Base-by-base conservation (phyloP, 2,113 vertebrate species). In the Notiomystis cincta region DNA sequence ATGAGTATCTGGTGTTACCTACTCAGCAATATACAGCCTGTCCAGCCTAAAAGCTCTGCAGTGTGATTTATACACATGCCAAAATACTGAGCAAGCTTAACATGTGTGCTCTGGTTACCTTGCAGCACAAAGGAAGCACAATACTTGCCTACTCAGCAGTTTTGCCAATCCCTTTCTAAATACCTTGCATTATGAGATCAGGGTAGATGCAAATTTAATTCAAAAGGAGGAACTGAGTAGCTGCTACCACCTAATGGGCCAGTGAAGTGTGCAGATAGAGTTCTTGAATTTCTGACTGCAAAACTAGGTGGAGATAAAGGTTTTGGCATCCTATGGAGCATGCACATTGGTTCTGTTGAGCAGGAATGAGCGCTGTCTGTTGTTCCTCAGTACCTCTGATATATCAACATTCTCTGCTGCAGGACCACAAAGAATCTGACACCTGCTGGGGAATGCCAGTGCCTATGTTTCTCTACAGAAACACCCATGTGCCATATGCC, bases 281-380 rank as follows among this genome's bases (percentile, higher is more conserved):
- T 33, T 67, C n/a, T 56, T 76, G 11, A 21, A 44, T 42, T 76
- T 82, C 86, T 69, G 21, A 18, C n/a, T 37, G 14, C 15, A 76
- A 45, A 92, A 51, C 9, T 14, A 38, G 31, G 19, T 40, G 31
- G n/a, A 48, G 22, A 51, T 44, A 51, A 60, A 77, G 31, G 8
- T 20, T 89, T 90, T 72, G 23, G 20, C 24, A 18, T 37, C 53
- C 54, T n/a, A 15, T 1, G 2, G 44, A 44, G 7, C 33, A 12
- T 4, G 4, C 5, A 31, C 1, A 0, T 35, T 72, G 66, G 20
- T 51, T 72, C 37, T 48, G 6, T 28, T 9, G 1, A 6, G 44
- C 23, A 15, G 44, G 16, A 71, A 64, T 25, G 27, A 72, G 18
- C 10, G 66, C 7, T 42, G 17, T 15, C 33, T 30, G 9, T 10